Percentiles rank a stretch among this genome's conserved stretches.
Evolutionary conservation across 2,888 invertebrate genomes (phyloP).

Genomic region (Melolontha melolontha): DNA sequence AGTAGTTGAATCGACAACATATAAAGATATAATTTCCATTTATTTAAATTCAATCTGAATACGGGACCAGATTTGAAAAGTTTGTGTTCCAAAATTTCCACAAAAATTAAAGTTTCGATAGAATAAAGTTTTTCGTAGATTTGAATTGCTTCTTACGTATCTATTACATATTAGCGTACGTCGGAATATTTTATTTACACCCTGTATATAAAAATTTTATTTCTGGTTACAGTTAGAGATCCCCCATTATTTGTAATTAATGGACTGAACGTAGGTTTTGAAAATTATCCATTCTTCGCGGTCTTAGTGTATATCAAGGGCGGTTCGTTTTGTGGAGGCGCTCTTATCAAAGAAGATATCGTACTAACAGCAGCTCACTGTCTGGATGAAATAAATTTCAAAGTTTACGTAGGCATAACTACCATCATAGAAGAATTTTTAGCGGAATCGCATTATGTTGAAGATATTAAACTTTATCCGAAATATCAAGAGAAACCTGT

Average conservation of each 20-base stretch:
- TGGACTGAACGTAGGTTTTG: background rate
- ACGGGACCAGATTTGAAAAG: no score
- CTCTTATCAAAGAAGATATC: background rate
- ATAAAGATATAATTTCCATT: no score
- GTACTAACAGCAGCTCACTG: conserved; percentile 17
- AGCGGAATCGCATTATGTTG: background rate
- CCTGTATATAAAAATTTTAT: no score
- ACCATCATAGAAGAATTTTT: background rate
- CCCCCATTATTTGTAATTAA: background rate
- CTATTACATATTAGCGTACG: no score
- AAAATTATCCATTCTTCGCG: conserved; percentile 3
- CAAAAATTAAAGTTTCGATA: no score
- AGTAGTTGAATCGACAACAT: no score
- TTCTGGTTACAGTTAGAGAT: no score
- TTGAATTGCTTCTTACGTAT: no score
- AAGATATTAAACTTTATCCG: conserved; percentile 3
- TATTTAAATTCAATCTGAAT: no score
- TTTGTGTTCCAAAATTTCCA: no score
- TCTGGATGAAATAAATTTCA: background rate
- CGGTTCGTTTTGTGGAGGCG: conserved; percentile 2
- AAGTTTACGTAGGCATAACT: conserved; percentile 4
- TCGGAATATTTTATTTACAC: no score
- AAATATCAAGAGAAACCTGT: background rate
- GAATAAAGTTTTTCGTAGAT: no score
- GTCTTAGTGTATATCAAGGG: background rate